Base-by-base conservation (phyloP, 2,888 invertebrate species). In the Branchipolynoe longqiensis region DNA sequence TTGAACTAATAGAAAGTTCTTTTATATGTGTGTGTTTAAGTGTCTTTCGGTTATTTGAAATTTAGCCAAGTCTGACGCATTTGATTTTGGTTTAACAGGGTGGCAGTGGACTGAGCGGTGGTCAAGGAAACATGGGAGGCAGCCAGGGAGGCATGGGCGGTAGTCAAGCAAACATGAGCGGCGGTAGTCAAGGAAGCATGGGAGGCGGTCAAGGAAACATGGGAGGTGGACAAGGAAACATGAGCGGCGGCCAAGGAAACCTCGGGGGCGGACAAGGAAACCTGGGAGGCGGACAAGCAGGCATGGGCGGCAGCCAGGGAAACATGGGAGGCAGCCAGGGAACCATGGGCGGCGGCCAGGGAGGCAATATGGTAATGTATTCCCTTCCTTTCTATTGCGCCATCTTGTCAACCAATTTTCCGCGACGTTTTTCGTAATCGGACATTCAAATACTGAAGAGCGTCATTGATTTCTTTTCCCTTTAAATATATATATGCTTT, bases 291-390 rank as follows among this genome's bases (percentile, higher is more conserved):
- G n/a, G n/a, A n/a, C n/a, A n/a, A n/a, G n/a, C n/a, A n/a, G n/a
- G n/a, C n/a, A n/a, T n/a, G n/a, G n/a, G n/a, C n/a, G n/a, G n/a
- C n/a, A n/a, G n/a, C n/a, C n/a, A n/a, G n/a, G n/a, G n/a, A n/a
- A n/a, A n/a, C n/a, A n/a, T 18, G 8, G 8, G 18, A 48, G 48
- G 18, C 48, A 48, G 48, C 48, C 18, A 12, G 8, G 8, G 62
- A 18, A 62, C n/a, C 62, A 62, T 62, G 62, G 18, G 78, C 31
- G 73, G 73, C 31, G 73, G 73, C 38, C 31, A 28, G 8, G 78
- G 78, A 2, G 41, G 25, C 78, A 78, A 78, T 14, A 81, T 81
- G 81, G 81, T 81, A 81, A 81, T 81, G 81, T 81, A 81, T 81
- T 25, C 18, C 28, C 31, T 54, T 54, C 22, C 56, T 56, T 14